phyloP scores from a whole-genome alignment of 2,888 invertebrate species.

The Eustalomyia histrio region DNA sequence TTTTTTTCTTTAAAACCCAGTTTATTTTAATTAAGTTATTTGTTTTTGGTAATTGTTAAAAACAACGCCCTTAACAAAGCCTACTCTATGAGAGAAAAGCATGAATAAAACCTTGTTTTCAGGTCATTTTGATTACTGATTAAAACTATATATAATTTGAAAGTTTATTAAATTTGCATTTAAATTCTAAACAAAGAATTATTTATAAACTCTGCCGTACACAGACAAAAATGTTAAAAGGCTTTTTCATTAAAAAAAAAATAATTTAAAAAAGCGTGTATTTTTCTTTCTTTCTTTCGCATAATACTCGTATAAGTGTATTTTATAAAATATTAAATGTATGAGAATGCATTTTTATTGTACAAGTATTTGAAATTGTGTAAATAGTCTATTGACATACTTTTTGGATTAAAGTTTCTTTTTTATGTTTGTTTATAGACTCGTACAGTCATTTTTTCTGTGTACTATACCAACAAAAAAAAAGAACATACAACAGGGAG shows the following conservation, averaged over 20 bases:
- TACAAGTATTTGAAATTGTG: slow-evolving; percentile 13
- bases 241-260: neutral
- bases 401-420: slow-evolving; percentile 37
- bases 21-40: no score
- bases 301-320: neutral
- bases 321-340: neutral
- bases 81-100: no score
- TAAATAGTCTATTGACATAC: slow-evolving; percentile 53
- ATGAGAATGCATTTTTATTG: neutral
- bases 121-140: no score
- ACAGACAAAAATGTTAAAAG: neutral
- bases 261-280: neutral
- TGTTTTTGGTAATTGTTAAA: no score
- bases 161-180: no score
- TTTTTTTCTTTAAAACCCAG: no score
- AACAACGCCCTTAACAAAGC: no score
- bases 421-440: neutral
- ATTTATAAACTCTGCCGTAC: neutral
- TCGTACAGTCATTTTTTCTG: slow-evolving; percentile 4
- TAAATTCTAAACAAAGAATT: no score
- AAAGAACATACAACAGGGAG: neutral
- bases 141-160: no score
- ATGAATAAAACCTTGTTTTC: no score
- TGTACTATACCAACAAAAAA: neutral
- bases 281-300: no score